Evolutionary conservation across 2,113 vertebrate species (phyloP).

Genomic region (Mirza zaza): DNA sequence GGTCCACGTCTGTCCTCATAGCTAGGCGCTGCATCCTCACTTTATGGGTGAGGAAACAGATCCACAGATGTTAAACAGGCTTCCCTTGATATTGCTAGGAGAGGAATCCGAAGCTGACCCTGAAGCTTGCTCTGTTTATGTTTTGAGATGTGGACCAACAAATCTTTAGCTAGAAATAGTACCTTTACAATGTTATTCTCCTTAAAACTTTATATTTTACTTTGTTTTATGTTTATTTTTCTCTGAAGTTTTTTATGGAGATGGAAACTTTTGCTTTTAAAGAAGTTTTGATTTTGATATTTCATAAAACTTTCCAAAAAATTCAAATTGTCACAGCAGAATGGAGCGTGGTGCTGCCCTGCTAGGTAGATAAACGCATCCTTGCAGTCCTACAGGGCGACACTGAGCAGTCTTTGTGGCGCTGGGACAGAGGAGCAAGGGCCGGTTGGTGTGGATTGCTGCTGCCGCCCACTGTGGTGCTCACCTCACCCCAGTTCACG

Average conservation of each 20-base stretch:
- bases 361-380: rapidly evolving
- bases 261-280: conserved; percentile 17
- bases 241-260: not conserved
- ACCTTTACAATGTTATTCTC: not conserved
- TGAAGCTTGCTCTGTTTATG: rapidly evolving
- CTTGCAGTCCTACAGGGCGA: rapidly evolving
- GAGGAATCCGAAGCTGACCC: too few species aligned
- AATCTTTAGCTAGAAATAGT: not conserved
- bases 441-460: rapidly evolving
- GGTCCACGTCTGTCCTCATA: not conserved
- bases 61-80: rapidly evolving
- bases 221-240: not conserved
- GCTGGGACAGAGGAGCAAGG: rapidly evolving
- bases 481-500: rapidly evolving
- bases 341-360: not conserved
- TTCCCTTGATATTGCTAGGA: rapidly evolving
- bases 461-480: rapidly evolving
- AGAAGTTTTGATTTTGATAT: not conserved
- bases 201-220: not conserved
- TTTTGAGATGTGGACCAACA: rapidly evolving
- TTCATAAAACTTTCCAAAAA: not conserved
- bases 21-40: not conserved
- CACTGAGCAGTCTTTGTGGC: rapidly evolving
- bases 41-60: not conserved
- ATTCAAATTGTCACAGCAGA: not conserved